Base-by-base conservation (phyloP, 2,113 vertebrate species). In the Bubo scandiacus region DNA sequence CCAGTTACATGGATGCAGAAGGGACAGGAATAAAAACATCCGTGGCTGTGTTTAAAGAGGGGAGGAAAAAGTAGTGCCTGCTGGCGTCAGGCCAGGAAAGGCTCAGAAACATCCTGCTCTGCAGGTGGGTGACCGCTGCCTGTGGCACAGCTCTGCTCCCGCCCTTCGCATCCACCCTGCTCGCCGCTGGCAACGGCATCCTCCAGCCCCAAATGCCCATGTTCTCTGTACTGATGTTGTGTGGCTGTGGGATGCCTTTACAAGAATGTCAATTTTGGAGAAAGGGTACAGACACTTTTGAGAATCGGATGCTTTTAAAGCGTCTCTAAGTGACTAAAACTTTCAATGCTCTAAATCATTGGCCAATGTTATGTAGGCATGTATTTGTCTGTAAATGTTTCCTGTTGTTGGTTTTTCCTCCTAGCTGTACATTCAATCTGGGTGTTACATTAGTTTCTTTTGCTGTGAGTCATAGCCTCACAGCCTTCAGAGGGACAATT, bases 141-240 rank as follows among this genome's bases (percentile, higher is more conserved):
- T 2, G 11, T 10, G 43, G n/a, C 40, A 85, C 40, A 47, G 65
- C 32, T 49, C 51, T 84, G 52, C 36, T 70, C 6, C 49, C 72
- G 63, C 51, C 65, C 45, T 88, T 68, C 27, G 58, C 5, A 2
- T 32, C 57, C 22, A 26, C 15, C 4, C 45, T 70, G 91, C 51
- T n/a, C 3, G 4, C 10, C 0, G 0, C 16, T 4, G 3, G 55
- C 71, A 70, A 5, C 51, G 38, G 45, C 80, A 21, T 38, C 59
- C 61, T 77, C 62, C 63, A 78, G 75, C 40, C 30, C 86, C 5
- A 43, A 55, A 43, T 22, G 36, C 20, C 23, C 25, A 1, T 4
- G 16, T 34, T 88, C 19, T n/a, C 68, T 34, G 7, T 72, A 40
- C 34, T 52, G 36, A n/a, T 29, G 7, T 5, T 47, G 40, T 1